Evolutionary conservation across 1,140 invertebrate species (phyloP), one percentile per base, ranked within the genome.

Genomic region (Brachionus calyciflorus): DNA sequence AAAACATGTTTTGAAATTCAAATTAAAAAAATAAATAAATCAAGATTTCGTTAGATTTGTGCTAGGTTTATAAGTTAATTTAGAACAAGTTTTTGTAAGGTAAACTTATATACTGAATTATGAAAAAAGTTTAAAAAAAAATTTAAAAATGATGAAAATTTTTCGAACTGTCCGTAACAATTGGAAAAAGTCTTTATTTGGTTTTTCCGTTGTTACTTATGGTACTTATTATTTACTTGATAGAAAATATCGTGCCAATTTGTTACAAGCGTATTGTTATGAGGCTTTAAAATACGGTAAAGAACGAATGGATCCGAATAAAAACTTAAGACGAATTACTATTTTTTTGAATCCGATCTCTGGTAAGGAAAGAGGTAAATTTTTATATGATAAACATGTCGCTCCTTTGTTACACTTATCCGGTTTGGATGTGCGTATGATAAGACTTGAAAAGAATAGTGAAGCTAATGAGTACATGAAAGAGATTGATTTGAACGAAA

Each of bases 151-250:
- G 60, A 41, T 44, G 60, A 65, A 65, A 65, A 41, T 65, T 24
- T 65, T 44, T 21, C 14, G 19, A 65, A 73, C 69, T 51, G 24
- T 73, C 24, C 6, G 69, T 33, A 73, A 73, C 21, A 28, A 73
- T 51, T 73, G 69, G 69, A 73, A 73, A 73, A 73, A 73, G 46
- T 51, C 46, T 21, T 21, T 73, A 51, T 73, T 73, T 12, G 69
- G 46, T 9, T 33, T 73, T 37, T 33, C 46, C 2, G 10, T 26
- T 9, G 21, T 73, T 5, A 17, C 44, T 7, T 73, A 73, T 41
- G 69, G 69, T 10, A 55, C 46, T 37, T 55, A 73, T 55, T 73
- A 73, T 30, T 51, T 73, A 51, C 37, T 49, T 10, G 46, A 73
- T 21, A 44, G 69, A 3, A 73, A 73, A 12, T 55, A 73, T 21